phyloP scores from a whole-genome alignment of 1,140 invertebrate genomes.

The Bicyclus anynana region DNA sequence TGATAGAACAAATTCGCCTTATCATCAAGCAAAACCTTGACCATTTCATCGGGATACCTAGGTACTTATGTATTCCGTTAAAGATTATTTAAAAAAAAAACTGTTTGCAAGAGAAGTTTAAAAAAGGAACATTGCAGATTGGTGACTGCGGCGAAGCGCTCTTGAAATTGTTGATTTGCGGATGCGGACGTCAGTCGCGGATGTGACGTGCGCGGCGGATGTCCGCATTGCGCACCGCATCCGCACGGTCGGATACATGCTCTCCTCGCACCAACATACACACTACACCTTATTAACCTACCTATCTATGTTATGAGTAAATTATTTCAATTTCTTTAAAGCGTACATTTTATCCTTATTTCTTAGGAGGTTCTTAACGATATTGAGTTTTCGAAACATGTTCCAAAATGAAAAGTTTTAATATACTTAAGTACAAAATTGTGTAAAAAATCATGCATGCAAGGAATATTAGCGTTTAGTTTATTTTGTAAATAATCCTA shows the following conservation, averaged over 20 bases:
- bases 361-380: slow-evolving; percentile 64
- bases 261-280: slow-evolving; percentile 47
- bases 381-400: slow-evolving; percentile 41
- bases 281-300: slow-evolving; percentile 69
- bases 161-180: too few relatives aligned
- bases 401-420: slow-evolving; percentile 24
- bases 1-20: too few relatives aligned
- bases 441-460: slow-evolving; percentile 25
- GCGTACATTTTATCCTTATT: slow-evolving; percentile 76
- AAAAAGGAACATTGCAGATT: too few relatives aligned
- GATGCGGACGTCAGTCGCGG: too few relatives aligned
- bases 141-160: too few relatives aligned
- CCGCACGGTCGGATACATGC: slow-evolving; percentile 13
- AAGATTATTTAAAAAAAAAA: too few relatives aligned
- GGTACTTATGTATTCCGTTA: too few relatives aligned
- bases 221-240: slow-evolving; percentile 12
- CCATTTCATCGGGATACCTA: too few relatives aligned
- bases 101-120: too few relatives aligned
- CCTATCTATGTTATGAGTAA: slow-evolving; percentile 70
- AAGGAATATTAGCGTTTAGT: slow-evolving; percentile 22
- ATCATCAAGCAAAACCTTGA: too few relatives aligned
- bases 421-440: slow-evolving; percentile 15
- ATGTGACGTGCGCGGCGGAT: too few relatives aligned
- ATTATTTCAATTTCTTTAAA: slow-evolving; percentile 75
- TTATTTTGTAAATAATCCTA: slow-evolving; percentile 34